phyloP scores from a whole-genome alignment of 1,140 invertebrate species.

The Choristoneura fumiferana region DNA sequence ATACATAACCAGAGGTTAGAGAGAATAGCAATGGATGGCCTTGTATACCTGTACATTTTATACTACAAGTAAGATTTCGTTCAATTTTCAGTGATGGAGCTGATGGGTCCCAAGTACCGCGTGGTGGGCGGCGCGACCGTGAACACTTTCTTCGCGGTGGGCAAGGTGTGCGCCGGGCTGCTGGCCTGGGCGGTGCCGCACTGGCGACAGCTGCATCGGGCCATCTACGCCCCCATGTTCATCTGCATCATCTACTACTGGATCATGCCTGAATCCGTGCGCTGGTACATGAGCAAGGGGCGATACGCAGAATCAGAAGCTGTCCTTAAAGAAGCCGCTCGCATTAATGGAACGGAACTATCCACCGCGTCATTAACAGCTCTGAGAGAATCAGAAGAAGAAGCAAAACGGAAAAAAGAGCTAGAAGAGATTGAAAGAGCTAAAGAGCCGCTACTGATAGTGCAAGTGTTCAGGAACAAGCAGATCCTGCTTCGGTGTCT shows the following conservation, averaged over 20 bases:
- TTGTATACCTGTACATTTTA: no score
- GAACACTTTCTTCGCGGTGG: constrained; percentile 84
- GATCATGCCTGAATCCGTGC: constrained; percentile 79
- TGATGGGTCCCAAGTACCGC: constrained; percentile 85
- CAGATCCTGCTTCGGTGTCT: constrained; percentile 79
- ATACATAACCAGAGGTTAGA: no score
- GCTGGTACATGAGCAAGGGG: constrained; percentile 85
- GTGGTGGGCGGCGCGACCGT: constrained; percentile 85
- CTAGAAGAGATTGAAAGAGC: not conserved
- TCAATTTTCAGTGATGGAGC: constrained; percentile 81
- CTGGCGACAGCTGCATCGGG: constrained; percentile 82
- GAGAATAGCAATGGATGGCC: no score
- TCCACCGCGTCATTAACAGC: constrained; percentile 69
- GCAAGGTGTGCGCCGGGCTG: constrained; percentile 79
- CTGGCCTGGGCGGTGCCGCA: constrained; percentile 63
- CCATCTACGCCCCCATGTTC: constrained; percentile 81
- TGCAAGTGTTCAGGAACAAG: constrained; percentile 75
- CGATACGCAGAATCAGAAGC: constrained; percentile 80
- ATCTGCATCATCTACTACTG: constrained; percentile 79
- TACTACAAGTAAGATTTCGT: no score
- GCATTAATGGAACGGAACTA: constrained; percentile 79
- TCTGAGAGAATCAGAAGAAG: constrained; percentile 18
- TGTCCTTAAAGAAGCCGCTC: constrained; percentile 79
- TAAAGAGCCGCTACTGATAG: constrained; percentile 52
- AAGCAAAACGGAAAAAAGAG: not conserved